These are phyloP conservation scores for Agrotis exclamationis DNA, from an alignment of 2,888 invertebrate genomes.

Conservation along the genomic window DNA sequence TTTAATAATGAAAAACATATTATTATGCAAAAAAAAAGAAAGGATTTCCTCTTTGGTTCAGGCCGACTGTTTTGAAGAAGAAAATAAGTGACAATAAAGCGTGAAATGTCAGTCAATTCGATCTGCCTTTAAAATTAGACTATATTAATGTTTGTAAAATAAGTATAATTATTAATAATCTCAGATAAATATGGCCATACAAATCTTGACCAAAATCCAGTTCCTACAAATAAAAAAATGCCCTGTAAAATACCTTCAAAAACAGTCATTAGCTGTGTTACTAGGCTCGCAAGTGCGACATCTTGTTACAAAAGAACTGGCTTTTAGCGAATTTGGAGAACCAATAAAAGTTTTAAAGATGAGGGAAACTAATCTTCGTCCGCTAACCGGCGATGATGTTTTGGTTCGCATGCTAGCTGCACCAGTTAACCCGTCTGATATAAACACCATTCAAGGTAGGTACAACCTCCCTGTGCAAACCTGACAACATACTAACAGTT, in stretches of 20 bases:
- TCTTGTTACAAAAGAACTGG: constrained; percentile 89
- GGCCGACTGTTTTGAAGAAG: neutral
- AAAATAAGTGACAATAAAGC: neutral
- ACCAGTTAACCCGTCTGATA: constrained; percentile 99
- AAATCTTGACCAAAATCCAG: neutral
- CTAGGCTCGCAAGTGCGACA: constrained; percentile 67
- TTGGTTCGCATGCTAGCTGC: constrained; percentile 96
- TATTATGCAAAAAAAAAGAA: no score
- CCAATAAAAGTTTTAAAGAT: constrained; percentile 94
- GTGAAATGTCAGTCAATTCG: constrained; percentile 1
- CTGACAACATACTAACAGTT: neutral
- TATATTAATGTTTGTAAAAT: neutral
- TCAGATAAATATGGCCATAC: neutral
- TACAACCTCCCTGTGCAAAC: neutral
- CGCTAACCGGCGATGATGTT: constrained; percentile 92
- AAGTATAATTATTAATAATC: no score
- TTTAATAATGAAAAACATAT: no score
- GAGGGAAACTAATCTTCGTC: constrained; percentile 88
- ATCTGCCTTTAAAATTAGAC: neutral
- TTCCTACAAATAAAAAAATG: constrained; percentile 49
- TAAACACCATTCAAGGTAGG: constrained; percentile 95
- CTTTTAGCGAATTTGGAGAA: constrained; percentile 95
- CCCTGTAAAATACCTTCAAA: constrained; percentile 55
- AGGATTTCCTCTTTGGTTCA: no score
- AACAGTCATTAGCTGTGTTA: constrained; percentile 14